Conservation (phyloP, 2,888 invertebrate genomes). For the Drosophila kambysellisi region DNA sequence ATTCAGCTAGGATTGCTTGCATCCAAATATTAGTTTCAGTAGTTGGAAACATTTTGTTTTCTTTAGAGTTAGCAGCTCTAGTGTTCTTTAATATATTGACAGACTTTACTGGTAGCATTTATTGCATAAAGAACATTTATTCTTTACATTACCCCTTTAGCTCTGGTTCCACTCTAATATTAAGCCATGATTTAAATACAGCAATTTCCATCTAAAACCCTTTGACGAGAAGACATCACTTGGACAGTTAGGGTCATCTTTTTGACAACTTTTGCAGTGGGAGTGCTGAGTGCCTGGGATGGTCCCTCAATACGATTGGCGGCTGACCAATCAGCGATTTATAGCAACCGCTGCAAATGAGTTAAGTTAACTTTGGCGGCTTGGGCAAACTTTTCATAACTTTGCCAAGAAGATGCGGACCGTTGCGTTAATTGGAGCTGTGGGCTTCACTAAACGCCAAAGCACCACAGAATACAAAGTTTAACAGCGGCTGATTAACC, state of each 20-base stretch:
- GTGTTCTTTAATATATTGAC: too few relatives aligned
- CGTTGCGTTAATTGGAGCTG: conserved; percentile 69
- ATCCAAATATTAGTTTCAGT: conserved; percentile 5
- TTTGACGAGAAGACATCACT: background rate
- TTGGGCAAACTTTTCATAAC: conserved; percentile 68
- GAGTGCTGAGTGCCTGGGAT: background rate
- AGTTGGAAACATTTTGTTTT: background rate
- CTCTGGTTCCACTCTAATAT: conserved; percentile 14
- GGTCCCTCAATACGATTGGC: conserved; percentile 6
- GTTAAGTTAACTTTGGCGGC: conserved; percentile 73
- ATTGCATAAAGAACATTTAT: background rate
- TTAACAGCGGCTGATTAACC: conserved; percentile 67
- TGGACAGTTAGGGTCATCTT: background rate
- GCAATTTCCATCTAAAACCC: background rate
- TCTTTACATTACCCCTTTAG: background rate
- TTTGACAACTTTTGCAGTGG: conserved; percentile 16
- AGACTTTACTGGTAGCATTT: background rate
- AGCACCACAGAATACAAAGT: conserved; percentile 55
- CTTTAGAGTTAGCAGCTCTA: background rate
- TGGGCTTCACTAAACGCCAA: conserved; percentile 52
- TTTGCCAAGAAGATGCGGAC: conserved; percentile 54
- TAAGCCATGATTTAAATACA: conserved; percentile 15
- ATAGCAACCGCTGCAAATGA: conserved; percentile 69
- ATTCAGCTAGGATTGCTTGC: background rate
- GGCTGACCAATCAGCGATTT: conserved; percentile 60